Evolutionary conservation across 2,113 vertebrate species (phyloP).

Genomic region (Campylorhamphus procurvoides): DNA sequence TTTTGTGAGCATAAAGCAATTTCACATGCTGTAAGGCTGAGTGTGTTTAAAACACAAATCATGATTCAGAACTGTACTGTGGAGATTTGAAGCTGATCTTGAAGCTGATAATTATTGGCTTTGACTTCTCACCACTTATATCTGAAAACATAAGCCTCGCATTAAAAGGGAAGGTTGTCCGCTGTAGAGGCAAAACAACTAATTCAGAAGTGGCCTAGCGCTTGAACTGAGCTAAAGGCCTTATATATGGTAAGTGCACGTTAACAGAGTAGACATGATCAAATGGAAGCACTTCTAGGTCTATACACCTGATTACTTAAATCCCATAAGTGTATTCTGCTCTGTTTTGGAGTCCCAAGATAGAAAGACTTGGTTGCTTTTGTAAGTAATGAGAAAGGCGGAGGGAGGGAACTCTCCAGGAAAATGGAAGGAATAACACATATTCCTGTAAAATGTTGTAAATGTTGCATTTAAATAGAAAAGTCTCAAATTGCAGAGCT

Average conservation of each 20-base stretch:
- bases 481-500: constrained; percentile 28
- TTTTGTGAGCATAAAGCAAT: constrained; percentile 30
- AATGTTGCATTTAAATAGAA: constrained; percentile 60
- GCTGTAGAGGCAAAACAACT: neutral
- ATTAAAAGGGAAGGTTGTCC: neutral
- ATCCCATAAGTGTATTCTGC: neutral
- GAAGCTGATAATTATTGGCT: constrained; percentile 22
- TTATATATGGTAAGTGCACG: neutral
- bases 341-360: neutral
- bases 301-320: neutral
- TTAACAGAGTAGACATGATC: neutral
- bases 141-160: neutral
- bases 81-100: neutral
- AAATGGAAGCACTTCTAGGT: neutral
- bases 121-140: neutral
- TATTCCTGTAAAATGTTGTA: constrained; percentile 43
- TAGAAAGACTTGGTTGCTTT: neutral
- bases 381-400: neutral
- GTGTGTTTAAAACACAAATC: constrained; percentile 31
- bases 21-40: neutral
- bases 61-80: neutral
- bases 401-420: neutral
- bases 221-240: neutral
- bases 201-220: neutral
- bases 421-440: neutral